Evolutionary conservation across 2,113 vertebrate genomes (phyloP), one percentile per base, ranked within the genome.

Genomic region (Bubo blakistoni): DNA sequence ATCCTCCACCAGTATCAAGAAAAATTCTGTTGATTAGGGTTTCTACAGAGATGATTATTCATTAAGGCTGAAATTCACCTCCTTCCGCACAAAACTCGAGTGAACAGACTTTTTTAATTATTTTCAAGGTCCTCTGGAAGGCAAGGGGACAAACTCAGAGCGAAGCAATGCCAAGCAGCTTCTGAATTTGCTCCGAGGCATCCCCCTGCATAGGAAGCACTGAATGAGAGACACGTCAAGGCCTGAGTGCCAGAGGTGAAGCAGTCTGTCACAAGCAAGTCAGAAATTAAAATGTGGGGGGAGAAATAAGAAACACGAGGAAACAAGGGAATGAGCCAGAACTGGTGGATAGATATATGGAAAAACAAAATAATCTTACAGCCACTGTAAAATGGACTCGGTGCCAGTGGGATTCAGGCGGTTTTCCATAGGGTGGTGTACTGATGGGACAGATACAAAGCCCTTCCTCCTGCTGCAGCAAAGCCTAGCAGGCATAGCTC

Each of bases 11-110:
- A 90, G 42, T 3, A 78, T 15, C 72, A 86, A 72, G 52, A 92
- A 93, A 91, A 96, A 92, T 14, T 51, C 76, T 70, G 66, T 94
- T 96, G 86, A 89, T 96, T 79, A 94, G 81, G 83, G 77, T 95
- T 92, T 95, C 91, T 80, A 91, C 74, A 62, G 52, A 70, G 83
- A 65, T 25, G 51, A 90, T 89, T 71, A 84, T 63, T 94, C 86
- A 69, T 79, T 78, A 95, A 49, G 13, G 66, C 65, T 91, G 77
- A 94, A 94, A 91, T 94, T 88, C 88, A 82, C 51, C 70, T 63
- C 20, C 47, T 95, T 77, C 71, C 0, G 0, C 67, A 88, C 59
- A 83, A 90, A 86, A 72, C 67, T 85, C 2, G 16, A 95, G 51
- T 29, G 88, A 96, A 88, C 36, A 86, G 79, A 58, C 59, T 63